These are phyloP conservation scores for Calvadosia cruxmelitensis DNA, from an alignment of 30 jellyfish, hydroid and myxozoan genomes.

Conservation along the genomic window DNA sequence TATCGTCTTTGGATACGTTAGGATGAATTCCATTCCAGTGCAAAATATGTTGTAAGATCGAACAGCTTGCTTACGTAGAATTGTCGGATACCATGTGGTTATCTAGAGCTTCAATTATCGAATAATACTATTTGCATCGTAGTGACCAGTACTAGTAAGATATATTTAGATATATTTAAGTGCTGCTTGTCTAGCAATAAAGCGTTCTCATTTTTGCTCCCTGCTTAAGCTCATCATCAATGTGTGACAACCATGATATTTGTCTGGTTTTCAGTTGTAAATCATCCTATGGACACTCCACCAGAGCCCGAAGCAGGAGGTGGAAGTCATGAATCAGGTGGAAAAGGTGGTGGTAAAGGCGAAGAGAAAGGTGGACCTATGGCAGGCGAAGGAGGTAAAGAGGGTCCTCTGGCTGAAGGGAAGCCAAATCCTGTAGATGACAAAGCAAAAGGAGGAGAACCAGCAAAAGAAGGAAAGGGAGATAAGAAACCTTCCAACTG, in stretches of 20 bases:
- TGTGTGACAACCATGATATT: background rate
- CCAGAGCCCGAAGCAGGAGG: slow-evolving; percentile 13
- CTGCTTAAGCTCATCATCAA: too few species aligned
- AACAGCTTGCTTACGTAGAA: too few species aligned
- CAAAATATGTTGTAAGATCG: too few species aligned
- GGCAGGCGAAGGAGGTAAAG: slow-evolving; percentile 24
- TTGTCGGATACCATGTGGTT: too few species aligned
- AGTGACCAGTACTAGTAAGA: too few species aligned
- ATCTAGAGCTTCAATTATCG: too few species aligned
- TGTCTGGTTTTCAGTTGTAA: slow-evolving; percentile 2
- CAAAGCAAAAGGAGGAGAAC: slow-evolving; percentile 36
- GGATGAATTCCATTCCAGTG: too few species aligned
- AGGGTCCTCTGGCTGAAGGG: background rate
- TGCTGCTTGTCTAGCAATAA: too few species aligned
- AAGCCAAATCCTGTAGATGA: slow-evolving; percentile 20
- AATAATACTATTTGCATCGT: too few species aligned
- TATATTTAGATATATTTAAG: too few species aligned
- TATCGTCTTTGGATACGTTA: too few species aligned
- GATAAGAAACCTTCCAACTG: slow-evolving; percentile 2
- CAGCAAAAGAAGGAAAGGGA: slow-evolving; percentile 39
- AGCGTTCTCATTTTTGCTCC: too few species aligned
- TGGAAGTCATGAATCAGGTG: slow-evolving; percentile 10
- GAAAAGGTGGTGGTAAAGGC: slow-evolving; percentile 66
- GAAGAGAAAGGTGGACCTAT: slow-evolving; percentile 74
- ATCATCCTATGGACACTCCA: slow-evolving; percentile 7